Base-by-base conservation (phyloP, 2,797 vertebrate species). In the Poeciliopsis paucimaculata region DNA sequence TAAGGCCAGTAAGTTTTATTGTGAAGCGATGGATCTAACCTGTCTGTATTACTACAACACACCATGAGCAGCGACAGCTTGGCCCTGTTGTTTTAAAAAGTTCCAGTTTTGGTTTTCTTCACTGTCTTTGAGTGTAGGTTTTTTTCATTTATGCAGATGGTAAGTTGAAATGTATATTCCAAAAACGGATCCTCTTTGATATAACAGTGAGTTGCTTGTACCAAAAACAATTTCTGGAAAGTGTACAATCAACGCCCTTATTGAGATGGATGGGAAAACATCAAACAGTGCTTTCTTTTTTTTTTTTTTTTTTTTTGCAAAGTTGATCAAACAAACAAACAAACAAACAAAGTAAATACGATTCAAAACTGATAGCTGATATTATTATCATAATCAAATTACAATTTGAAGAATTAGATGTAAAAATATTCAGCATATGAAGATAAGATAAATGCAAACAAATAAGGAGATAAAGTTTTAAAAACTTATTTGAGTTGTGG, bases 191-290 rank as follows among this genome's bases (percentile, higher is more conserved):
- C 1, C 16, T 3, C 3, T 9, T 71, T 5, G 4, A 16, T 16
- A 71, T 4, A 46, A 28, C n/a, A 45, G 7, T 0, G 26, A 16
- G 68, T 46, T 34, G 41, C 2, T 16, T 28, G 23, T n/a, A n/a
- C 26, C 20, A 43, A 43, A 13, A 71, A 71, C n/a, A 45, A 46
- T 46, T 45, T 71, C n/a, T 43, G 12, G 23, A 45, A 71, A 43
- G 41, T n/a, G 39, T 71, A 3, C 41, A 46, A 71, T 43, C 68
- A 71, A 71, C 68, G 68, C 68, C 68, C 68, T 45, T n/a, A 11
- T 12, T 45, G 26, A 15, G 23, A n/a, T 45, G 68, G 28, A 15
- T 45, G 12, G 20, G 64, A 12, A 28, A 71, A 71, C 64, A 7
- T 12, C 41, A 71, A 28, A 46, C 23, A 15, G 23, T 53, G 51